A percentile compares a stretch with the other conserved stretches of the same genome.
These are phyloP conservation scores for Cheilosia vernalis DNA, from an alignment of 2,888 invertebrate genomes.

Conservation along the genomic window DNA sequence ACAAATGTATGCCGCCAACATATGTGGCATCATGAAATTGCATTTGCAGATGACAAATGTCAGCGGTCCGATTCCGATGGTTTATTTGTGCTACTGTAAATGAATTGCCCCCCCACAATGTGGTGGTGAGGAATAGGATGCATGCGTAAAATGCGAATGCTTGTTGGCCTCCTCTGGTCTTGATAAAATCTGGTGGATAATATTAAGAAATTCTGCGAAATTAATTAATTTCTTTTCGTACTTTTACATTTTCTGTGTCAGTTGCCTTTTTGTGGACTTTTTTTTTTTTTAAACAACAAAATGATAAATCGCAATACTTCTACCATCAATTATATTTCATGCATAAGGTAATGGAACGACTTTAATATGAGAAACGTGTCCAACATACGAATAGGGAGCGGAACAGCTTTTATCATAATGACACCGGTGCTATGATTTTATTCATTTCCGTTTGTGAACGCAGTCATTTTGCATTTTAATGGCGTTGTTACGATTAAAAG, in stretches of 20 bases:
- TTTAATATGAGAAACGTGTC: slow-evolving; percentile 21
- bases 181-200: neutral
- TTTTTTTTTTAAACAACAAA: neutral
- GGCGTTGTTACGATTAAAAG: slow-evolving; percentile 17
- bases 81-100: slow-evolving; percentile 3
- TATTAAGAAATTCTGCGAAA: slow-evolving; percentile 48
- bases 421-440: slow-evolving; percentile 24
- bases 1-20: slow-evolving; percentile 17
- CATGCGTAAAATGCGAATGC: neutral
- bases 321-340: neutral
- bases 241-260: slow-evolving; percentile 19
- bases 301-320: neutral
- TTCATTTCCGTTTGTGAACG: slow-evolving; percentile 23
- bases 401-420: neutral
- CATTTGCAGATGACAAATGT: slow-evolving; percentile 42
- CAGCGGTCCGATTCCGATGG: neutral
- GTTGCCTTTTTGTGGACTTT: slow-evolving; percentile 15
- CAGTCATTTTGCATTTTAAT: slow-evolving; percentile 34
- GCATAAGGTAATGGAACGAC: slow-evolving; percentile 6
- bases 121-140: neutral
- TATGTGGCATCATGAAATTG: slow-evolving; percentile 37
- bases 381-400: neutral
- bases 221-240: slow-evolving; percentile 38
- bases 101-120: slow-evolving; percentile 10
- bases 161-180: slow-evolving; percentile 3